Conservation (phyloP, 2,113 vertebrate species). For the Sardina pilchardus region DNA sequence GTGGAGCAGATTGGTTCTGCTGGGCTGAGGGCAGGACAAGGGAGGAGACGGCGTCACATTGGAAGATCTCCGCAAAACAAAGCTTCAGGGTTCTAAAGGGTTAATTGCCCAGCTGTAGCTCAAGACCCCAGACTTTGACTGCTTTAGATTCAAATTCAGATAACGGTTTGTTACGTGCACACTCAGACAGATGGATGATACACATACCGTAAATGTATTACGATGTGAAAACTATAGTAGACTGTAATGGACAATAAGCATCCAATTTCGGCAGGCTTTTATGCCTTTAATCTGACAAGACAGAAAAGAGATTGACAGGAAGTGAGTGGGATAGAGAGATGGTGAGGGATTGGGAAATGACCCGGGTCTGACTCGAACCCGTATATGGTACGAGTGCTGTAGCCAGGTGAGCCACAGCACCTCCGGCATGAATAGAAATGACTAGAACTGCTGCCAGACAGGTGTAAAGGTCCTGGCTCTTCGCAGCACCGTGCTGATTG, state of each 20-base stretch:
- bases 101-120: not conserved
- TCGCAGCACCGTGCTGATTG: not conserved
- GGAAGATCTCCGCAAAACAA: not conserved
- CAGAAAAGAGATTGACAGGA: no score
- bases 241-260: no score
- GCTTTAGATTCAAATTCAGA: not conserved
- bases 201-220: not conserved
- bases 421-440: not conserved
- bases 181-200: not conserved
- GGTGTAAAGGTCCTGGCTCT: no score
- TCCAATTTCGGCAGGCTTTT: no score
- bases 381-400: no score
- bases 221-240: no score
- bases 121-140: not conserved
- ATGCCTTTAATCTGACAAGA: no score
- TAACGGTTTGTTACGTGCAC: not conserved
- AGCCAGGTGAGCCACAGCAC: no score
- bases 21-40: slow-evolving; percentile 72
- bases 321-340: no score
- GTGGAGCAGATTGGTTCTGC: slow-evolving; percentile 78
- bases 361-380: no score
- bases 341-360: no score
- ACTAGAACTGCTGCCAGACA: not conserved
- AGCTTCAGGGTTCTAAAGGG: not conserved
- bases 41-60: not conserved